Conservation (phyloP, 2,113 vertebrate species). For the Climacteris rufus region DNA sequence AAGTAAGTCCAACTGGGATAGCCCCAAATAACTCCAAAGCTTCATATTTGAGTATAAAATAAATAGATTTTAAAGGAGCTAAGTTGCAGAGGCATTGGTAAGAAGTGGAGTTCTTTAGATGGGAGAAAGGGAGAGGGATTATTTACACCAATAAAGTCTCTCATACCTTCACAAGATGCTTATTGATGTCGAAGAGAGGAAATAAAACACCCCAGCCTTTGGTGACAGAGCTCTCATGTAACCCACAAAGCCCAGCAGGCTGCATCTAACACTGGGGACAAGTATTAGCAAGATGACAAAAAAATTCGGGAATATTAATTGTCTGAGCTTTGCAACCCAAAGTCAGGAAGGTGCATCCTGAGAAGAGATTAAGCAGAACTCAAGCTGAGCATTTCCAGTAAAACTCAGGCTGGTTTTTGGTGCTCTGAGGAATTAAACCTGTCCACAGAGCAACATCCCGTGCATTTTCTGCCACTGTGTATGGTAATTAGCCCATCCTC, state of each 20-base stretch:
- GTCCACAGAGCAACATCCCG: fast-evolving
- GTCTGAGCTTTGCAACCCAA: not conserved
- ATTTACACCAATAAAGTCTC: not conserved
- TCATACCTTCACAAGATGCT: not conserved
- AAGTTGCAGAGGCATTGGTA: fast-evolving
- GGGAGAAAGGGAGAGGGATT: not conserved
- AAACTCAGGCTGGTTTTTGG: not conserved
- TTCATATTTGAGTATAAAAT: not conserved
- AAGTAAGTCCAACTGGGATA: not conserved
- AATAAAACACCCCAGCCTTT: not conserved
- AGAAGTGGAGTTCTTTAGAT: not conserved
- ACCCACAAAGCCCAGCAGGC: not conserved
- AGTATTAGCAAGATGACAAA: not conserved
- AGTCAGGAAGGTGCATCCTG: not conserved
- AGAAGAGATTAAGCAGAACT: not conserved
- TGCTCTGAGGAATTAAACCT: not conserved
- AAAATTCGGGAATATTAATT: not conserved
- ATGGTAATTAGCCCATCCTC: not conserved
- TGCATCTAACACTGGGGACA: not conserved
- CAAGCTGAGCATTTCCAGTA: not conserved
- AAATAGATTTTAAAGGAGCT: not conserved
- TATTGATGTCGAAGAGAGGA: not conserved
- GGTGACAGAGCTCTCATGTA: not conserved
- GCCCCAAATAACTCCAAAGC: not conserved
- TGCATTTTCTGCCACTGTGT: not conserved